Percentiles rank a stretch among this genome's conserved stretches.
Evolutionary conservation across 2,113 vertebrate species (phyloP).

Genomic region (Chaenogobius annularis): DNA sequence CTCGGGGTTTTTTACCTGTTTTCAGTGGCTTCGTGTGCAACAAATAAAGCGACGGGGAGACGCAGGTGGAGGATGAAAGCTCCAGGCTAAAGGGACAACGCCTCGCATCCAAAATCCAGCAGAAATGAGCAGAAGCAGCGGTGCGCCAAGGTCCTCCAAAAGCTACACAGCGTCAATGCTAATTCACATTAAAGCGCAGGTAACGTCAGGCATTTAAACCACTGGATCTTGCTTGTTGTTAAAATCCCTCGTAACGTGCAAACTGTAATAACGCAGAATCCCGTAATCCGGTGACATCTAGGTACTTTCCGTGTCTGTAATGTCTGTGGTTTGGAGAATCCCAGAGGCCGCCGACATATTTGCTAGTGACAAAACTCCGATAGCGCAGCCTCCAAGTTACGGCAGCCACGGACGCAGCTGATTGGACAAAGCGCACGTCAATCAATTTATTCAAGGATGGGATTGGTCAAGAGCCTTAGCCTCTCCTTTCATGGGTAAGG

Average conservation of each 20-base stretch:
- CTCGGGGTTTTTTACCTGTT: conserved; percentile 43
- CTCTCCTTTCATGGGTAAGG: conserved; percentile 1
- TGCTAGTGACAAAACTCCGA: conserved; percentile 41
- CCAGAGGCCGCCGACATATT: conserved; percentile 50
- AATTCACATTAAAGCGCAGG: conserved; percentile 20
- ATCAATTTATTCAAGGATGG: conserved; percentile 16
- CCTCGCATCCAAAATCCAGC: neutral
- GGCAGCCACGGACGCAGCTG: conserved; percentile 11
- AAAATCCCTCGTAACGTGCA: conserved; percentile 1
- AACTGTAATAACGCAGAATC: neutral
- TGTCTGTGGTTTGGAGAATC: neutral
- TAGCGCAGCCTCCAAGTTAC: conserved; percentile 27
- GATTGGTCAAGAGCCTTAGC: neutral
- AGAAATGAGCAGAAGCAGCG: neutral
- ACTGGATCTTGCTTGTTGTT: neutral
- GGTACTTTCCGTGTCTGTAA: conserved; percentile 8
- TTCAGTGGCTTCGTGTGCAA: conserved; percentile 8
- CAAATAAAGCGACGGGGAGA: neutral
- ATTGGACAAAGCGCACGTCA: conserved; percentile 29
- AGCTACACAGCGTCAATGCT: conserved; percentile 19
- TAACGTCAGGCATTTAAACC: neutral
- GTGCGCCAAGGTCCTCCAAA: conserved; percentile 10
- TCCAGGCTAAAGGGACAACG: neutral
- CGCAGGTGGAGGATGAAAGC: neutral
- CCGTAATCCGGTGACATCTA: neutral